phyloP scores from a whole-genome alignment of 2,113 vertebrate species.

The Eublepharis macularius region DNA sequence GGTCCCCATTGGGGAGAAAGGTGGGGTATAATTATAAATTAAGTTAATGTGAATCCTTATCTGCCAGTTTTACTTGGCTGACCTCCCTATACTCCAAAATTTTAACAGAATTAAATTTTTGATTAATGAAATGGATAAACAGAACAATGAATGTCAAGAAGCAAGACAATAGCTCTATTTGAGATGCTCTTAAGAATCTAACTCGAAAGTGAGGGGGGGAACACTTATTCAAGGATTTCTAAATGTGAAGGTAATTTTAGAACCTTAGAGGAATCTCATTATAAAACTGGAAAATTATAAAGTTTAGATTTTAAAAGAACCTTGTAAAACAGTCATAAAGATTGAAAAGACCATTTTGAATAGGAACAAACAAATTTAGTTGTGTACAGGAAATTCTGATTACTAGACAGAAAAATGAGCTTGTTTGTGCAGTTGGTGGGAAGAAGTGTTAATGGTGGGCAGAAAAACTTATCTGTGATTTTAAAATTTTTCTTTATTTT shows the following conservation, averaged over 20 bases:
- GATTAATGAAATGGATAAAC: neutral
- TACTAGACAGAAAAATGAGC: neutral
- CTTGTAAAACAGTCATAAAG: neutral
- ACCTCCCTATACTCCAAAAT: neutral
- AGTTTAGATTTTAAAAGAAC: neutral
- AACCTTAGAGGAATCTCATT: neutral
- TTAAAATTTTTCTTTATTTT: too few species aligned
- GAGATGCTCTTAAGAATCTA: neutral
- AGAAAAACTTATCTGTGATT: too few species aligned
- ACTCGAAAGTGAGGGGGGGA: neutral
- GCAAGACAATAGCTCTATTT: neutral
- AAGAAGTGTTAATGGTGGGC: neutral
- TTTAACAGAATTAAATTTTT: neutral
- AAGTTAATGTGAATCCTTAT: neutral
- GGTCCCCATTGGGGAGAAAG: too few species aligned
- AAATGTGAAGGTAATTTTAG: neutral
- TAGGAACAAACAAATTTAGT: neutral
- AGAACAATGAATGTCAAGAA: neutral
- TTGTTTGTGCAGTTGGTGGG: neutral
- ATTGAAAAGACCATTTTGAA: neutral
- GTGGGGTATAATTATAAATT: too few species aligned
- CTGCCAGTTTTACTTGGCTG: neutral
- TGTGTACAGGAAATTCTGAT: neutral
- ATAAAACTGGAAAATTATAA: neutral
- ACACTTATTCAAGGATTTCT: too few species aligned